Evolutionary conservation across 2,888 invertebrate species (phyloP).

Genomic region (Prenolepis imparis): DNA sequence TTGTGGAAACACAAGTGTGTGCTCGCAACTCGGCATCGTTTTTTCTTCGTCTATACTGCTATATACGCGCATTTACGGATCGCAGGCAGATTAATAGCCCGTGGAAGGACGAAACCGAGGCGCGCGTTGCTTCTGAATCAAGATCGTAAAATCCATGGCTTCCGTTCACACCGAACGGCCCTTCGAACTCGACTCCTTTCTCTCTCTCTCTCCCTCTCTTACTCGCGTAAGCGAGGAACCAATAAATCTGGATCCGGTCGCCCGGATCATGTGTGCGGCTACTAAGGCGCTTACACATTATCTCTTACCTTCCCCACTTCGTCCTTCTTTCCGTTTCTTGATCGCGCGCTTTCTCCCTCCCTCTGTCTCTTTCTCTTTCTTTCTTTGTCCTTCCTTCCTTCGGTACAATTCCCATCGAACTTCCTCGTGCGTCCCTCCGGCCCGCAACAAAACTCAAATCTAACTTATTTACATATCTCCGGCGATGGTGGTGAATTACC

Average conservation of each 20-base stretch:
- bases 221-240: constrained; percentile 76
- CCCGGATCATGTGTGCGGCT: constrained; percentile 82
- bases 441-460: constrained; percentile 85
- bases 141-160: constrained; percentile 82
- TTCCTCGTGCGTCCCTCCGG: constrained; percentile 71
- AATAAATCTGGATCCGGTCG: constrained; percentile 85
- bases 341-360: constrained; percentile 64
- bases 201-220: constrained; percentile 47
- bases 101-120: constrained; percentile 65
- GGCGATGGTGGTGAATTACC: constrained; percentile 84
- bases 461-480: constrained; percentile 86
- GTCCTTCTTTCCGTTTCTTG: constrained; percentile 57
- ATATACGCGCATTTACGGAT: constrained; percentile 65
- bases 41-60: constrained; percentile 34
- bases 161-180: constrained; percentile 83
- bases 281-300: constrained; percentile 84
- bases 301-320: constrained; percentile 63
- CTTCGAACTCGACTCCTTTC: constrained; percentile 55
- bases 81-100: constrained; percentile 73
- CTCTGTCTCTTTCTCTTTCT: constrained; percentile 67
- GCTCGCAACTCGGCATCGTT: constrained; percentile 19
- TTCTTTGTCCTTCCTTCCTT: constrained; percentile 69
- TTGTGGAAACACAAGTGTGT: constrained; percentile 11
- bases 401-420: constrained; percentile 84
- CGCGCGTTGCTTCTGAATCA: constrained; percentile 72